Evolutionary conservation across 2,888 invertebrate species (phyloP).

Genomic region (Apamea crenata): DNA sequence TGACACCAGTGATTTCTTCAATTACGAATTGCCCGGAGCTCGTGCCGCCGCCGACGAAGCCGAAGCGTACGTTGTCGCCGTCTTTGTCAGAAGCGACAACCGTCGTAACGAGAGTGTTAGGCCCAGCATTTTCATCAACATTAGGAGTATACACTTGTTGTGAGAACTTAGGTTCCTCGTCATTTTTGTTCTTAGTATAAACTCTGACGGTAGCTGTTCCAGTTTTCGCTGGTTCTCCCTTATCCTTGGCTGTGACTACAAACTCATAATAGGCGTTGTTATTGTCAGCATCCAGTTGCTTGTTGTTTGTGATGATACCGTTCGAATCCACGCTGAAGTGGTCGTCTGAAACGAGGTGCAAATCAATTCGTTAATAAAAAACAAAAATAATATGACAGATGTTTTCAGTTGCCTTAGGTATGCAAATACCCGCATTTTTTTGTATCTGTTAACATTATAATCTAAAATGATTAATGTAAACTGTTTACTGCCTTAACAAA

Average conservation of each 20-base stretch:
- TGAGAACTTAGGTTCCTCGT: slow-evolving; percentile 98
- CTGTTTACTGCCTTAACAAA: slow-evolving; percentile 6
- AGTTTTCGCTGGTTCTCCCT: slow-evolving; percentile 97
- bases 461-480: slow-evolving; percentile 10
- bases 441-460: neutral
- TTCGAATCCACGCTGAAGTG: slow-evolving; percentile 98
- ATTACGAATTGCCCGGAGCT: slow-evolving; percentile 98
- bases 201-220: slow-evolving; percentile 98
- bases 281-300: slow-evolving; percentile 98
- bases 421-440: neutral
- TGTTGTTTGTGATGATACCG: slow-evolving; percentile 97
- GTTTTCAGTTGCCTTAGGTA: neutral
- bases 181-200: slow-evolving; percentile 99
- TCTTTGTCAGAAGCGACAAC: slow-evolving; percentile 99
- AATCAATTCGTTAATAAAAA: slow-evolving; percentile 6
- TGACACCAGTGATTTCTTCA: slow-evolving; percentile 98
- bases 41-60: slow-evolving; percentile 97
- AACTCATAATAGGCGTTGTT: slow-evolving; percentile 99
- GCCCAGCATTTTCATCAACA: slow-evolving; percentile 98
- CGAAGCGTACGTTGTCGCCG: slow-evolving; percentile 98
- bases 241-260: slow-evolving; percentile 97
- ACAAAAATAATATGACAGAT: neutral
- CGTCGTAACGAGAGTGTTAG: slow-evolving; percentile 98
- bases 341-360: slow-evolving; percentile 92
- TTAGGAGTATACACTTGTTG: slow-evolving; percentile 99